These are phyloP conservation scores for Bombylius discolor DNA, from an alignment of 2,888 invertebrate genomes.

Conservation along the genomic window DNA sequence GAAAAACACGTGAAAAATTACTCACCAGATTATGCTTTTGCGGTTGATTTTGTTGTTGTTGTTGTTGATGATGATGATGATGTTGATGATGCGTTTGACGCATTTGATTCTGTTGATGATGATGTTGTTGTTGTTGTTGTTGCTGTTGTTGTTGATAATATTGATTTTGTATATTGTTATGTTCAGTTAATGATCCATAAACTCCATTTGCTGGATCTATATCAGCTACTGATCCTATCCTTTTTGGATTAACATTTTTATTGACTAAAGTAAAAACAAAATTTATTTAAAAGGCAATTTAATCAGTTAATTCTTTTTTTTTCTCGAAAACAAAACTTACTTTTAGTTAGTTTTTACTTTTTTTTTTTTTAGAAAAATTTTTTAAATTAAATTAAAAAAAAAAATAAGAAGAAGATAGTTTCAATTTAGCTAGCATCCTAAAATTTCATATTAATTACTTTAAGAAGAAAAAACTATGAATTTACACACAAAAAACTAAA, in stretches of 20 bases:
- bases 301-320: too few species aligned
- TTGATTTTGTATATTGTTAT: conserved; percentile 32
- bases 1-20: neutral
- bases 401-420: too few species aligned
- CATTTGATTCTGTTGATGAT: conserved; percentile 26
- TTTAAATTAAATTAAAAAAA: too few species aligned
- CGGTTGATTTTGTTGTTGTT: conserved; percentile 19
- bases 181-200: conserved; percentile 49
- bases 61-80: conserved; percentile 20
- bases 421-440: too few species aligned
- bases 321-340: too few species aligned
- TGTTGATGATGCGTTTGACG: conserved; percentile 22
- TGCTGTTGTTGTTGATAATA: conserved; percentile 23
- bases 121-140: conserved; percentile 25
- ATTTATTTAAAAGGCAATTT: neutral
- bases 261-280: conserved; percentile 22
- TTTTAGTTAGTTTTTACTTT: too few species aligned
- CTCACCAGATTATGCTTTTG: conserved; percentile 25
- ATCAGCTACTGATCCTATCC: conserved; percentile 84
- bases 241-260: conserved; percentile 39
- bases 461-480: too few species aligned
- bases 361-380: too few species aligned
- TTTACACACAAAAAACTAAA: too few species aligned
- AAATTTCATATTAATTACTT: too few species aligned
- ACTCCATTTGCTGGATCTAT: conserved; percentile 89